These are phyloP conservation scores for Volucella zonaria DNA, from an alignment of 2,888 invertebrate species.

Conservation along the genomic window DNA sequence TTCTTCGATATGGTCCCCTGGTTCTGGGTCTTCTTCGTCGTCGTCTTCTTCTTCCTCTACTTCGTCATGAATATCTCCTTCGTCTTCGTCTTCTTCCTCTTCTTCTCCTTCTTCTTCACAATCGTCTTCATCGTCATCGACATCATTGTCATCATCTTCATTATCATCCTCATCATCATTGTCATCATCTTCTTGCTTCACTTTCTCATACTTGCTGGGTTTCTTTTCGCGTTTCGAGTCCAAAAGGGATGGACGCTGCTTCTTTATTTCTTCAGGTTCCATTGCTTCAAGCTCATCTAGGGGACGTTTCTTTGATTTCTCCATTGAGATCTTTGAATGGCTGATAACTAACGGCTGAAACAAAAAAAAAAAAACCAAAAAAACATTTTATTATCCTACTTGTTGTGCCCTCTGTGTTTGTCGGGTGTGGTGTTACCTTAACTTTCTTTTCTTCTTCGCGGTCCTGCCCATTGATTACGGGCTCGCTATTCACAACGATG, in stretches of 20 bases:
- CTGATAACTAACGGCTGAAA: slow-evolving; percentile 79
- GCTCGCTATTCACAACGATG: slow-evolving; percentile 74
- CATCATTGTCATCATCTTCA: slow-evolving; percentile 76
- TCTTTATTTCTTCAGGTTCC: slow-evolving; percentile 75
- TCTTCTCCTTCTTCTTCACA: slow-evolving; percentile 24
- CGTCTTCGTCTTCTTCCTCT: slow-evolving; percentile 49
- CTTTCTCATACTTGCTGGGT: slow-evolving; percentile 79
- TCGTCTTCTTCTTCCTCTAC: slow-evolving; percentile 65
- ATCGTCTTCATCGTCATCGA: slow-evolving; percentile 76
- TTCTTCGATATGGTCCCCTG: slow-evolving; percentile 4
- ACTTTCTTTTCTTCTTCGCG: slow-evolving; percentile 76
- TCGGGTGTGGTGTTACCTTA: slow-evolving; percentile 75
- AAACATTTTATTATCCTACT: not conserved
- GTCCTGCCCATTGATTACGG: slow-evolving; percentile 74
- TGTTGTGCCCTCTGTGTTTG: not conserved
- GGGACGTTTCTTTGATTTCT: slow-evolving; percentile 76
- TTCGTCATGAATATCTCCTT: slow-evolving; percentile 23
- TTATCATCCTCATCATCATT: slow-evolving; percentile 76
- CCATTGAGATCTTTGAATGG: slow-evolving; percentile 77
- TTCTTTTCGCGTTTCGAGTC: slow-evolving; percentile 80
- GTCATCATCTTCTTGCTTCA: slow-evolving; percentile 77
- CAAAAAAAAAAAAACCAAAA: not conserved
- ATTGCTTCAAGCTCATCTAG: slow-evolving; percentile 76
- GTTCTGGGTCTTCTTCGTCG: not conserved
- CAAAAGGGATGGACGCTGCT: slow-evolving; percentile 79